Evolutionary conservation across 2,113 vertebrate genomes (phyloP).

Genomic region (Apodemus sylvaticus): DNA sequence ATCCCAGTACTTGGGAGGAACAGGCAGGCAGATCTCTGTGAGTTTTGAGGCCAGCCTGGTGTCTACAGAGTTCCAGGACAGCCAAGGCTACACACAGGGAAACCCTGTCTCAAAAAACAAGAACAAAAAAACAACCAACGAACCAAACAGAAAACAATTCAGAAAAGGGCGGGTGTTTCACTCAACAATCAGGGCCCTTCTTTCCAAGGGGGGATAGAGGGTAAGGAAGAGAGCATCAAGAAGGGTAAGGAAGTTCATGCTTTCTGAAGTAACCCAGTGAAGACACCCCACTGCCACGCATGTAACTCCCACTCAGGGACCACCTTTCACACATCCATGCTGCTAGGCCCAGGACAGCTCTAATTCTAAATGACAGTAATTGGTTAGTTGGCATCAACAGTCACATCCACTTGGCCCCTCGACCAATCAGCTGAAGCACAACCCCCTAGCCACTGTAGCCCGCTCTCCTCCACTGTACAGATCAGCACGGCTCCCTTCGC

Average conservation of each 20-base stretch:
- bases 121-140: background rate
- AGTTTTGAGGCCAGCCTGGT: background rate
- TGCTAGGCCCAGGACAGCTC: background rate
- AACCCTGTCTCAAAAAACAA: background rate
- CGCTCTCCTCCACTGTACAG: background rate
- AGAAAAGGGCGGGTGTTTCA: background rate
- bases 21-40: background rate
- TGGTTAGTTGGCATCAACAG: background rate
- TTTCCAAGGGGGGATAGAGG: background rate
- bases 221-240: background rate
- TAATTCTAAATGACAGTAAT: background rate
- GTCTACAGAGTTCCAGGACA: too few relatives aligned
- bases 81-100: background rate
- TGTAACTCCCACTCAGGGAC: accelerated
- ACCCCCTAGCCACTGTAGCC: background rate
- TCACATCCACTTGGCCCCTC: background rate
- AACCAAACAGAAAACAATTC: background rate
- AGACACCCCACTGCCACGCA: background rate
- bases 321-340: accelerated
- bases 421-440: background rate
- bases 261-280: background rate
- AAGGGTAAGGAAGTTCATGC: background rate
- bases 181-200: background rate
- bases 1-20: background rate
- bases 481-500: background rate